phyloP scores from a whole-genome alignment of 2,113 vertebrate species.

The Zosterops borbonicus region DNA sequence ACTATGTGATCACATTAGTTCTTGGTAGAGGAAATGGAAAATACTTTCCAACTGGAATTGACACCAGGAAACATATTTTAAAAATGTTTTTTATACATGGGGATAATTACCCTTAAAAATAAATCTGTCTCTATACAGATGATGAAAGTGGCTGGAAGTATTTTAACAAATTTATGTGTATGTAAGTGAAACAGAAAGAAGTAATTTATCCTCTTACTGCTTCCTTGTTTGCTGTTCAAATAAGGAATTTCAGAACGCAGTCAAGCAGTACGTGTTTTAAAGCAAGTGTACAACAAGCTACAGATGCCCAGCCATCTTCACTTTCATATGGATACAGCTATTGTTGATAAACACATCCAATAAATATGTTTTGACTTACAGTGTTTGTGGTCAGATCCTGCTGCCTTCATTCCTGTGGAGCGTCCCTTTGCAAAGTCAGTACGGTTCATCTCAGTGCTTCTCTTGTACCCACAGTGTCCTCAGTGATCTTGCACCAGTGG shows the following conservation, averaged over 20 bases:
- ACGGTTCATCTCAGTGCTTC: background rate
- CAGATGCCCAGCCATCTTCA: background rate
- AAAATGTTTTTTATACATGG: background rate
- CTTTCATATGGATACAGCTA: background rate
- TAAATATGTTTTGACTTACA: background rate
- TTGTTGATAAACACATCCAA: background rate
- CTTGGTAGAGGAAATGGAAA: conserved; percentile 20
- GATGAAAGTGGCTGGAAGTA: background rate
- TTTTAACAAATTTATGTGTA: background rate
- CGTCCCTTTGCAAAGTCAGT: background rate
- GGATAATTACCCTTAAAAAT: background rate
- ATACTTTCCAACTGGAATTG: background rate
- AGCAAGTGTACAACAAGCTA: background rate
- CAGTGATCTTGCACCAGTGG: background rate
- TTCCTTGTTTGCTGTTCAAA: background rate
- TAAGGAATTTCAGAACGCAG: background rate
- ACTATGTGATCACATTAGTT: background rate
- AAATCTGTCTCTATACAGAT: background rate
- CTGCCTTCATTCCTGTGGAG: background rate
- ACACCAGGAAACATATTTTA: conserved; percentile 38
- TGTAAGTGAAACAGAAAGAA: background rate
- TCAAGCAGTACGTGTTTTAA: background rate
- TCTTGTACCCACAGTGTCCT: background rate
- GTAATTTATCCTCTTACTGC: background rate
- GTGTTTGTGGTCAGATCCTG: background rate